Percentiles rank a stretch among this genome's conserved stretches.
These are phyloP conservation scores for Chesias legatella DNA, from an alignment of 2,888 invertebrate genomes.

Conservation along the genomic window DNA sequence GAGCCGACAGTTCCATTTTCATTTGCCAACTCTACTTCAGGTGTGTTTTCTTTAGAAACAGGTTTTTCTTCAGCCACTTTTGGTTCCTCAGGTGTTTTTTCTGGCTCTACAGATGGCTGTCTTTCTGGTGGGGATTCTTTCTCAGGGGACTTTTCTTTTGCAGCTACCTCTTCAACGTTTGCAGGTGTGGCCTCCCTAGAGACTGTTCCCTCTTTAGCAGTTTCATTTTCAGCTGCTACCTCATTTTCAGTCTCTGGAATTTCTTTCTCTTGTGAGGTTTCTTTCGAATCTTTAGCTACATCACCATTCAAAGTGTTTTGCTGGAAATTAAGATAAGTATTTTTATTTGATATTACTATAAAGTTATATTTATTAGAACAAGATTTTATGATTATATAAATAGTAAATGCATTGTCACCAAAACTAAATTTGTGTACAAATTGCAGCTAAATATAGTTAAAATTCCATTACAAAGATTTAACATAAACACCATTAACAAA, in stretches of 20 bases:
- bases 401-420: too few species aligned
- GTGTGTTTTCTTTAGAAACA: conserved; percentile 54
- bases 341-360: too few species aligned
- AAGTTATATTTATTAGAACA: too few species aligned
- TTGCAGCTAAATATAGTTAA: too few species aligned
- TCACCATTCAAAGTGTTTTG: conserved; percentile 55
- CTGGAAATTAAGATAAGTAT: conserved; percentile 14
- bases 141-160: conserved; percentile 30
- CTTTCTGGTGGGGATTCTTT: conserved; percentile 34
- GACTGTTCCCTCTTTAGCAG: conserved; percentile 40
- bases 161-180: conserved; percentile 34
- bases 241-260: conserved; percentile 33
- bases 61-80: conserved; percentile 49
- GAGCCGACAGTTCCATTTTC: conserved; percentile 69
- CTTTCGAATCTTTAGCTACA: conserved; percentile 52
- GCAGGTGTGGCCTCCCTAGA: conserved; percentile 39
- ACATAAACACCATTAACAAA: too few species aligned
- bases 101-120: conserved; percentile 43
- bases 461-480: too few species aligned
- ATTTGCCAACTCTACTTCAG: conserved; percentile 52
- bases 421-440: too few species aligned
- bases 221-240: conserved; percentile 36
- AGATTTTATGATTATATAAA: too few species aligned
- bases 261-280: conserved; percentile 53
- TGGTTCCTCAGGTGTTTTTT: conserved; percentile 37